Percentiles rank a stretch among this genome's conserved stretches.
Evolutionary conservation across 2,888 invertebrate species (phyloP).

Genomic region (Aleiodes leptofemur): DNA sequence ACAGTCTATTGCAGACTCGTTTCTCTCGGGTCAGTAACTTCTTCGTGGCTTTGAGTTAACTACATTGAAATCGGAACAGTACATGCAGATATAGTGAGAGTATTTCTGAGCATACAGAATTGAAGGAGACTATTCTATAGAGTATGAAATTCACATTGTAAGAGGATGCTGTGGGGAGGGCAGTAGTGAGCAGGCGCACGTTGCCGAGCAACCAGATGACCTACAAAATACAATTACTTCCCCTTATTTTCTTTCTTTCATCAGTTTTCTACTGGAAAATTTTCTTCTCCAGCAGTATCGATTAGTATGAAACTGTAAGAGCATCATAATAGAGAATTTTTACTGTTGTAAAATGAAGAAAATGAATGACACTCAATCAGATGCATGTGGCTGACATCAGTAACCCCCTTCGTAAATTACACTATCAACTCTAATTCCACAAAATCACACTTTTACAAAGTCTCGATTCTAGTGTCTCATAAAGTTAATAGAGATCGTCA

Average conservation of each 20-base stretch:
- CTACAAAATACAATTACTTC: slow-evolving; percentile 58
- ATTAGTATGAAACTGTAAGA: too few species aligned
- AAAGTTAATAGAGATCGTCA: background rate
- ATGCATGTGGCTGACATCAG: slow-evolving; percentile 22
- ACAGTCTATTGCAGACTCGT: too few species aligned
- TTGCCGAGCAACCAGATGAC: slow-evolving; percentile 69
- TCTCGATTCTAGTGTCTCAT: background rate
- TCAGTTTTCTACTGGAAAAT: slow-evolving; percentile 29
- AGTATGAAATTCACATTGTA: slow-evolving; percentile 32
- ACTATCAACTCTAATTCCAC: slow-evolving; percentile 53
- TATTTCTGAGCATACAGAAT: slow-evolving; percentile 22
- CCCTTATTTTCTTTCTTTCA: slow-evolving; percentile 30
- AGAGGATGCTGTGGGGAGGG: slow-evolving; percentile 60
- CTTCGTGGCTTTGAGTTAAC: background rate
- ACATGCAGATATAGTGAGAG: slow-evolving; percentile 30
- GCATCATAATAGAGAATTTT: background rate
- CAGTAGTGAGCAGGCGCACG: slow-evolving; percentile 59
- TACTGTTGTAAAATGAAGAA: background rate
- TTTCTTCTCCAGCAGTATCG: background rate
- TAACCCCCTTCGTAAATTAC: slow-evolving; percentile 44
- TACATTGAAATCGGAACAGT: too few species aligned
- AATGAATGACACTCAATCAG: slow-evolving; percentile 2
- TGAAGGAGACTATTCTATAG: slow-evolving; percentile 24
- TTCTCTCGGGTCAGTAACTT: too few species aligned
- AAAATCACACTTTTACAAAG: slow-evolving; percentile 35